Evolutionary conservation across 2,797 vertebrate genomes (phyloP), one percentile per base, ranked within the genome.

Genomic region (Rachycentron canadum): DNA sequence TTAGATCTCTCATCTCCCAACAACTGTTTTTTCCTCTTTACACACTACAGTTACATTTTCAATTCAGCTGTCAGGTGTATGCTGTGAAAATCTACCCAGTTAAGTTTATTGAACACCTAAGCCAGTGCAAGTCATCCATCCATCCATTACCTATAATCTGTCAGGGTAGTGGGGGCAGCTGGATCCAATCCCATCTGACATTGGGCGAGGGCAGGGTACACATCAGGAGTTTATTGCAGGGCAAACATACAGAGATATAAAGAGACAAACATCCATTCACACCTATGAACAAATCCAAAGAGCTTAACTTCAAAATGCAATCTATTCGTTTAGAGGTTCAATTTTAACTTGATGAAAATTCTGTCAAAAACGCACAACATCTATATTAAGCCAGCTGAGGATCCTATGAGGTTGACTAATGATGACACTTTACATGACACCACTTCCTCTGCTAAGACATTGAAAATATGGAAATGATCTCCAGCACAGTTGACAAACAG

Each of bases 381-480:
- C 47, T 56, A 21, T 50, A 49, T 72, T 16, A 53, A 49, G 41
- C 21, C n/a, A 23, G 32, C 55, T 69, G 30, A 25, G 13, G 45
- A 69, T 34, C 25, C 26, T 25, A 38, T 73, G 69, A 45, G 65
- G 34, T 13, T 57, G n/a, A 56, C 64, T 61, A 40, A 71, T 43
- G 23, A 73, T 23, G 36, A 61, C 23, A 64, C 4, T n/a, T 13
- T 19, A 21, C 17, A 52, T 43, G 19, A 81, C 21, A 40, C 36
- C 7, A n/a, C 43, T 64, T 53, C 32, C 49, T 52, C 23, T 40
- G 1, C 34, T 8, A 58, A 28, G 14, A 49, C 9, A 19, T 7
- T 58, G 5, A 58, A 45, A 63, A 19, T 1, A 1, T 45, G 49
- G 7, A 21, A 23, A 32, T 32, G 32, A 32, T 32, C 32, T 7